phyloP scores from a whole-genome alignment of 2,797 vertebrate species.

The Fringilla coelebs region DNA sequence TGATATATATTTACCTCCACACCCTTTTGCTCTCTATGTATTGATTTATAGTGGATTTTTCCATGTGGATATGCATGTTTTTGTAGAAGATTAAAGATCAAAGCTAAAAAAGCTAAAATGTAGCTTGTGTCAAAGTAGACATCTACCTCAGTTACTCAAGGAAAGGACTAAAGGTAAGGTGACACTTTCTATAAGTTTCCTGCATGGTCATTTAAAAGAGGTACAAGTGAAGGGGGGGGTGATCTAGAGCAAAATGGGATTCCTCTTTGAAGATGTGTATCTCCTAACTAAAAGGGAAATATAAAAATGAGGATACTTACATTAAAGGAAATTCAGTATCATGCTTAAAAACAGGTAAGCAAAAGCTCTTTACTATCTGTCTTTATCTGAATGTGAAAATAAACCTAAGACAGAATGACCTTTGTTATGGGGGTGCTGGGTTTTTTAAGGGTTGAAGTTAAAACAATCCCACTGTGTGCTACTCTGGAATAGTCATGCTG shows the following conservation, averaged over 20 bases:
- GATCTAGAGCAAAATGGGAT: not conserved
- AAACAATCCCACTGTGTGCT: not conserved
- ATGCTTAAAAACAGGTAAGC: not conserved
- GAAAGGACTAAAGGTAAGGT: not conserved
- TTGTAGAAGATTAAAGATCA: not conserved
- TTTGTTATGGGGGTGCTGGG: accelerated
- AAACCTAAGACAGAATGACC: not conserved
- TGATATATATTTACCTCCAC: not conserved
- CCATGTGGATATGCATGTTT: not conserved
- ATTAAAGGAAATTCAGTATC: not conserved
- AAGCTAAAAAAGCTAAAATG: not conserved
- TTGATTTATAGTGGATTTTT: not conserved
- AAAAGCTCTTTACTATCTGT: not conserved
- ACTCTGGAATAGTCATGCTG: not conserved
- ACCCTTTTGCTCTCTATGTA: accelerated
- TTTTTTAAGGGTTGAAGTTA: not conserved
- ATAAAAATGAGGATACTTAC: not conserved
- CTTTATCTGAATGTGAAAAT: not conserved
- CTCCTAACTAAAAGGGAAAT: not conserved
- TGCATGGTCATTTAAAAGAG: not conserved
- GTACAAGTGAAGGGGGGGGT: not conserved
- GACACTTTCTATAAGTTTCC: not conserved
- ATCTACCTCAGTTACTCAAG: not conserved
- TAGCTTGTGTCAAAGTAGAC: not conserved
- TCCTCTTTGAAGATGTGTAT: not conserved